These are phyloP conservation scores for Procavia capensis DNA, from an alignment of 2,113 vertebrate species.

Conservation along the genomic window DNA sequence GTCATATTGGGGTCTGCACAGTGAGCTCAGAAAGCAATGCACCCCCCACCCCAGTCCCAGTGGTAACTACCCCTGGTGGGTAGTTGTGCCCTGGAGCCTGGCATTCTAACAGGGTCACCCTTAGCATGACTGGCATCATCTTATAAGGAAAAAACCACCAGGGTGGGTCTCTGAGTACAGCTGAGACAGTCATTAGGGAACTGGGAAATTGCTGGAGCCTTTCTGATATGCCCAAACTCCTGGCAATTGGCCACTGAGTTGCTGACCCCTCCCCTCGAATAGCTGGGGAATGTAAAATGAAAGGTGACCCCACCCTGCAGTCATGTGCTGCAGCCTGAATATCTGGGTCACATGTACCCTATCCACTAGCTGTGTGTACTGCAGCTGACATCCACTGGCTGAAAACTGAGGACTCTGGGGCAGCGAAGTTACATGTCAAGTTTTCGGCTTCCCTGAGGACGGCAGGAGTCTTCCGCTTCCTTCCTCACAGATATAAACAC, in stretches of 20 bases:
- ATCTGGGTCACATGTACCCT: background rate
- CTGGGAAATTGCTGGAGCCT: background rate
- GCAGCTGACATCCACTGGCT: background rate
- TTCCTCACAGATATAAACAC: background rate
- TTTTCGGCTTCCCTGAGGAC: background rate
- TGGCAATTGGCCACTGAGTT: too few relatives aligned
- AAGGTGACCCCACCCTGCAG: background rate
- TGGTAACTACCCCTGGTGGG: fast-evolving
- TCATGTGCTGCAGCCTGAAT: background rate
- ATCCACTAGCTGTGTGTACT: background rate
- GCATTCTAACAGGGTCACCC: background rate
- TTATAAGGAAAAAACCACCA: background rate
- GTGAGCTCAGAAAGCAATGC: background rate
- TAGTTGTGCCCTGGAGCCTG: background rate
- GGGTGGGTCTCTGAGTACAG: background rate
- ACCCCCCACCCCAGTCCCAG: background rate
- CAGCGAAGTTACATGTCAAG: background rate
- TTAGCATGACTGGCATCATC: background rate
- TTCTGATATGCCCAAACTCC: background rate
- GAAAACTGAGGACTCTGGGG: background rate
- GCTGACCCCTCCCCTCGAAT: too few relatives aligned
- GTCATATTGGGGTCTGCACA: background rate
- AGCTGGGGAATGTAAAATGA: background rate
- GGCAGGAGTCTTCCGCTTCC: background rate
- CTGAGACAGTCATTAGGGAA: background rate